Base-by-base conservation (phyloP, 2,113 vertebrate species). In the Stictonetta naevosa region DNA sequence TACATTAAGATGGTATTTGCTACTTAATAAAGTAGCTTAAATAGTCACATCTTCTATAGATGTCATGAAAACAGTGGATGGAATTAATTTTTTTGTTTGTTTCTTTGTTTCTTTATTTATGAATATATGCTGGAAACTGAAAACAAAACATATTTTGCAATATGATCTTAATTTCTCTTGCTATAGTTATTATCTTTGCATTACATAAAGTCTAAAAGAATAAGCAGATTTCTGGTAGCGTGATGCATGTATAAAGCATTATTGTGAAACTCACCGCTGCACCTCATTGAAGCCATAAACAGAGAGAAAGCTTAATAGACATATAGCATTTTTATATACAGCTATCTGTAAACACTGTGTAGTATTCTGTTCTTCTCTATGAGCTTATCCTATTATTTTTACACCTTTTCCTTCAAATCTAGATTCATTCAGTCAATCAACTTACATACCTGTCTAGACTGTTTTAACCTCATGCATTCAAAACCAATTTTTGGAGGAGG, bases 381-480 rank as follows among this genome's bases (percentile, higher is more conserved):
- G 92, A 53, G 73, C 52, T 63, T 83, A 74, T 83, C 22, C 16
- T 72, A 55, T 94, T 95, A 84, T 94, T 79, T 92, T 92, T 76
- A 69, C 67, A 84, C 78, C 50, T 88, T 93, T 56, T 62, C 6
- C 22, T 88, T 82, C 76, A 77, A 90, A 89, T 93, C 95, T 83
- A 93, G 55, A 76, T 95, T 86, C 53, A 77, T 8, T 12, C 36
- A 95, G 80, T 74, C 82, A 88, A 82, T 79, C 73, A 87, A 3
- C 72, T 77, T 84, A 44, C 78, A 73, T 73, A 79, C 40, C 53
- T 88, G 83, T 77, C 91, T 93, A 88, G 78, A 90, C 87, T 72
- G 21, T 52, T 91, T 83, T 91, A 92, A 90, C 85, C 55, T 90
- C 77, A 92, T 13, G 36, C 16, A 60, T 86, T 86, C 0, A 0